These are phyloP conservation scores for Condylura cristata DNA, from an alignment of 2,113 vertebrate species.

Conservation along the genomic window DNA sequence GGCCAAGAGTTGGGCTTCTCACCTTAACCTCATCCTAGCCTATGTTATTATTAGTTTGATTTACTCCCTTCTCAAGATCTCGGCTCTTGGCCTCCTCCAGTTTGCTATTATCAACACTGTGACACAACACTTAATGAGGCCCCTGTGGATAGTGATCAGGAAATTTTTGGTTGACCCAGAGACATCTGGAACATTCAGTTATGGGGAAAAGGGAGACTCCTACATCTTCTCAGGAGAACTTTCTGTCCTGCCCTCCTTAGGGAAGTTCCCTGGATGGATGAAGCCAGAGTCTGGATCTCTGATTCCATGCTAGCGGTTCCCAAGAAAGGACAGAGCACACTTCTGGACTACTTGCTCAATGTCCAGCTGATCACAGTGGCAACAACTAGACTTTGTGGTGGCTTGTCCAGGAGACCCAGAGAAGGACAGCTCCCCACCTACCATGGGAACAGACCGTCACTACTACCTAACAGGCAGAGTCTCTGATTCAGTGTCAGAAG, in stretches of 20 bases:
- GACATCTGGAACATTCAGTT: background rate
- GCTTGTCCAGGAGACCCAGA: background rate
- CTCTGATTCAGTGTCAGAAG: rapidly evolving
- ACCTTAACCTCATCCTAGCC: background rate
- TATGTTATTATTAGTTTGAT: background rate
- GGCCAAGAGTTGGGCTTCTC: background rate
- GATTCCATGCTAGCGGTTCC: background rate
- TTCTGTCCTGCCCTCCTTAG: background rate
- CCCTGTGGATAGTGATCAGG: background rate
- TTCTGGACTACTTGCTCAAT: background rate
- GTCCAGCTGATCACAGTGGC: background rate
- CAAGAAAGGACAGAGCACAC: background rate
- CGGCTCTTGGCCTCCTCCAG: background rate
- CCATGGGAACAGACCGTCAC: background rate
- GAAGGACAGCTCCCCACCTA: background rate
- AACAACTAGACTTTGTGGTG: rapidly evolving
- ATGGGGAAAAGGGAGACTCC: background rate
- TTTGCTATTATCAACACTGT: background rate
- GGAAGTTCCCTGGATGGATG: background rate
- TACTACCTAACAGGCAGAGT: background rate
- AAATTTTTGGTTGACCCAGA: background rate
- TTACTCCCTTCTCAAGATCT: background rate
- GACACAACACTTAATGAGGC: background rate
- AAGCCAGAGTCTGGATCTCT: background rate
- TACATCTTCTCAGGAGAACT: background rate